These are phyloP conservation scores for Lissocephala sabroskyi DNA, from an alignment of 2,888 invertebrate genomes.

Conservation along the genomic window DNA sequence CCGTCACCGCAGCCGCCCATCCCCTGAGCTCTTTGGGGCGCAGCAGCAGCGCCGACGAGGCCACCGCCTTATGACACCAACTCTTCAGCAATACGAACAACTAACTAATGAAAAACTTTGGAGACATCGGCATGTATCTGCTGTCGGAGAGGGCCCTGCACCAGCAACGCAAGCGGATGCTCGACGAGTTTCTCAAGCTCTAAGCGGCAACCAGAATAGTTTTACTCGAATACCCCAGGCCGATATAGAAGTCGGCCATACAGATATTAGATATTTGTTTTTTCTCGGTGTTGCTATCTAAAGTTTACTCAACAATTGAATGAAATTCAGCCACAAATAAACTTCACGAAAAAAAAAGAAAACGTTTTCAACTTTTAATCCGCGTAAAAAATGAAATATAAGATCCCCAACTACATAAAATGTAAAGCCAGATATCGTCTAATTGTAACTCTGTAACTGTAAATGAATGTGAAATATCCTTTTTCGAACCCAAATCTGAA, in stretches of 20 bases:
- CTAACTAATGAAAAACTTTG: conserved; percentile 68
- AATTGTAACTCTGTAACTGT: too few relatives aligned
- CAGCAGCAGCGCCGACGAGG: conserved; percentile 60
- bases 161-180: conserved; percentile 55
- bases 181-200: conserved; percentile 57
- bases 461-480: conserved; percentile 8
- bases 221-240: too few relatives aligned
- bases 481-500: neutral
- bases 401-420: conserved; percentile 41
- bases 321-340: conserved; percentile 21
- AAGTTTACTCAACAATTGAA: conserved; percentile 30
- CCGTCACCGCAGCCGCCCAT: conserved; percentile 25
- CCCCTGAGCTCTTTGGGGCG: conserved; percentile 42
- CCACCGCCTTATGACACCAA: conserved; percentile 72
- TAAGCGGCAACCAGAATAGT: conserved; percentile 14
- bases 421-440: too few relatives aligned
- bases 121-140: conserved; percentile 59
- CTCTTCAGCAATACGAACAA: conserved; percentile 69
- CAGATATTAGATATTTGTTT: conserved; percentile 59
- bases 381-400: conserved; percentile 5
- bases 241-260: too few relatives aligned
- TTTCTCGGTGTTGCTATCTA: conserved; percentile 50
- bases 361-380: conserved; percentile 11
- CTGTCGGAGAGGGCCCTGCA: conserved; percentile 53
- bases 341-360: conserved; percentile 13